Conservation (phyloP, 1,140 invertebrate genomes). For the Gerris buenoi region DNA sequence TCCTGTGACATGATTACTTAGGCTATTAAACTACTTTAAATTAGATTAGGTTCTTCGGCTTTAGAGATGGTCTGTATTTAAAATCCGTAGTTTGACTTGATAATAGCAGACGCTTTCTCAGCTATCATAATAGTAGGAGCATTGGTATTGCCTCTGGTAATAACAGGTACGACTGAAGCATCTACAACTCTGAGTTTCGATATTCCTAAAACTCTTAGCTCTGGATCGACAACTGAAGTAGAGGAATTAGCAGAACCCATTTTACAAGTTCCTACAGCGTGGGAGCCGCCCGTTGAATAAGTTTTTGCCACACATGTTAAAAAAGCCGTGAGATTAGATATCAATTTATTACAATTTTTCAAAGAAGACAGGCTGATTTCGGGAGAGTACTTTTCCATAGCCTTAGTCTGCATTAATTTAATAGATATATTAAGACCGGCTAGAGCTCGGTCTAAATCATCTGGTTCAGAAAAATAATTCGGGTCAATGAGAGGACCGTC, state of each 20-base stretch:
- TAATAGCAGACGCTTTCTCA: conserved; percentile 68
- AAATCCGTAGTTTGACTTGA: too few species aligned
- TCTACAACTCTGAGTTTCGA: conserved; percentile 53
- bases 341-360: background rate
- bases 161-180: conserved; percentile 54
- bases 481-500: conserved; percentile 62
- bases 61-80: too few species aligned
- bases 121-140: conserved; percentile 67
- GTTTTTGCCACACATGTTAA: background rate
- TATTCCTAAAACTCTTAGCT: conserved; percentile 52
- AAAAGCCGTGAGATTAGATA: background rate
- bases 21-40: too few species aligned
- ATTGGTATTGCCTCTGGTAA: conserved; percentile 52
- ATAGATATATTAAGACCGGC: conserved; percentile 19
- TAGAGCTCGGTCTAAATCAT: conserved; percentile 49
- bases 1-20: too few species aligned
- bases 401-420: conserved; percentile 14
- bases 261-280: conserved; percentile 33
- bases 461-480: conserved; percentile 53
- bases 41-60: too few species aligned
- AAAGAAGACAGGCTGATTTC: background rate
- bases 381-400: conserved; percentile 11
- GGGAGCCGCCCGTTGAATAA: conserved; percentile 41
- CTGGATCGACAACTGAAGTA: conserved; percentile 53
- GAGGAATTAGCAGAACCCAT: conserved; percentile 56